Base-by-base conservation (phyloP, 2,113 vertebrate species). In the Thomomys bottae region DNA sequence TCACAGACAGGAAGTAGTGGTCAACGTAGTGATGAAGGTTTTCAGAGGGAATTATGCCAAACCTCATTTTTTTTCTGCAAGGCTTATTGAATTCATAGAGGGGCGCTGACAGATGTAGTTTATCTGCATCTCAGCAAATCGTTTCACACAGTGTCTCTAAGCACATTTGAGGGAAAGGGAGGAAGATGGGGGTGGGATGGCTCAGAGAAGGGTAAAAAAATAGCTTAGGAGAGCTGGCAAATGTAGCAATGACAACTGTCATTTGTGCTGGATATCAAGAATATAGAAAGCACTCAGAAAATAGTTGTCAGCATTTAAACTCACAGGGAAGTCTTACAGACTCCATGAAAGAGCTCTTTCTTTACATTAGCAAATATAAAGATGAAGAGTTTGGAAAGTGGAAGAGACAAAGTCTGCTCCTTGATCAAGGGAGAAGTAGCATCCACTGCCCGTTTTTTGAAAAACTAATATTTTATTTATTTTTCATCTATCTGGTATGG, bases 1-100 rank as follows among this genome's bases (percentile, higher is more conserved):
- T 92, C 88, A 93, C 77, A 94, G 96, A 92, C 96, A 96, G 95
- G 96, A 96, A 95, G 67, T 68, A 68, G 96, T 92, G 95, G 95
- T 96, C 92, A 54, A 84, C 93, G 17, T 64, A 92, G 63, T 26
- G 88, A 95, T 94, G 93, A 93, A 95, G 94, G 93, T 93, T 95
- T n/a, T 63, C 76, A 76, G 73, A 90, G 73, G 0, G 26, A 84
- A 61, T 30, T 15, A 36, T 93, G 94, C 93, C 94, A 96, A 94
- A 93, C 95, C 94, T 96, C 93, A 80, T 81, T 88, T 93, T 57
- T 61, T 88, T 88, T 84, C 81, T 89, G 87, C 77, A 94, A 88
- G 23, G 68, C 88, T 68, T 84, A 94, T 67, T 80, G 81, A 71
- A 93, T 88, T 92, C 71, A 36, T 57, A 91, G 85, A 63, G 36